Base-by-base conservation (phyloP, 2,888 invertebrate genomes). In the Encarsia formosa region DNA sequence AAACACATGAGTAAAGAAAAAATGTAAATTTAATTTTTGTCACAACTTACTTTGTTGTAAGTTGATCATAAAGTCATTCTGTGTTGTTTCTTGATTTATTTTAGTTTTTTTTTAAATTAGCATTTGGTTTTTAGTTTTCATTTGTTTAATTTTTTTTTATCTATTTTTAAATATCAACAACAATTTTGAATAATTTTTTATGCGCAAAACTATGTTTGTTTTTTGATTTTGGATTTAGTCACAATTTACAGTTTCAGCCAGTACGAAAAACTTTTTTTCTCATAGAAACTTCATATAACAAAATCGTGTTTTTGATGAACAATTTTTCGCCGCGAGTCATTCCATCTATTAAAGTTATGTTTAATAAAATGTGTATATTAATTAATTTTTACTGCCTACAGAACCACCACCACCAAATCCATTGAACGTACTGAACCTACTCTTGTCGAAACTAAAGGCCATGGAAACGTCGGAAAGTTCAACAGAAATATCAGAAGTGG, bases 321-420 rank as follows among this genome's bases (percentile, higher is more conserved):
- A 11, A 26, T 26, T 26, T 26, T 26, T 26, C 26, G 11, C 4
- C 6, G 18, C 11, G n/a, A n/a, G n/a, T n/a, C n/a, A n/a, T n/a
- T n/a, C n/a, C n/a, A n/a, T n/a, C n/a, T n/a, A n/a, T n/a, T n/a
- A n/a, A n/a, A n/a, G n/a, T n/a, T 37, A 18, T 37, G 4, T 35
- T 19, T 19, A 19, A 19, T 19, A 5, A 37, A 37, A 22, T 13
- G 29, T n/a, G n/a, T n/a, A n/a, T n/a, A n/a, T n/a, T n/a, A n/a
- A n/a, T n/a, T n/a, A n/a, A n/a, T n/a, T n/a, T n/a, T n/a, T n/a
- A n/a, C n/a, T n/a, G n/a, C n/a, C 19, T 37, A 6, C 24, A 57
- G 57, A 57, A 18, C 57, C 57, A 35, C 57, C 57, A 40, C 52
- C 51, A 47, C 57, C 57, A 43, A 57, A 54, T 54, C 57, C 57